These are phyloP conservation scores for Temnothorax nylanderi DNA, from an alignment of 1,140 invertebrate species.

Conservation along the genomic window DNA sequence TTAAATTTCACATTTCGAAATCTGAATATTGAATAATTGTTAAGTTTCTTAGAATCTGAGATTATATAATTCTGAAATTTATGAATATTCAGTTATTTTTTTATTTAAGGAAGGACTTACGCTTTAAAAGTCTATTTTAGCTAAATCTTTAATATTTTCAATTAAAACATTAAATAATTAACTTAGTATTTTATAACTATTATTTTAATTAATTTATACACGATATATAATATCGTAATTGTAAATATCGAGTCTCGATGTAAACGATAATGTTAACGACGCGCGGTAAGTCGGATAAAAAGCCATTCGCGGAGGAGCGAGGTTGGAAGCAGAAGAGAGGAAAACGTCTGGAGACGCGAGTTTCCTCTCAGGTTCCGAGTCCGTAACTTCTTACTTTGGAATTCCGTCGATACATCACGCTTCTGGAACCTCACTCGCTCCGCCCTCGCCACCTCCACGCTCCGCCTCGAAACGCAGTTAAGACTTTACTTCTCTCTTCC, in stretches of 20 bases:
- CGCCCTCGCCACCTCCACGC: constrained; percentile 81
- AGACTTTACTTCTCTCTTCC: constrained; percentile 67
- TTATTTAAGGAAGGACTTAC: background rate
- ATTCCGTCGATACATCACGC: constrained; percentile 84
- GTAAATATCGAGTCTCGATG: background rate
- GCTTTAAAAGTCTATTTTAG: background rate
- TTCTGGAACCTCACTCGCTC: constrained; percentile 80
- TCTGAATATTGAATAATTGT: background rate
- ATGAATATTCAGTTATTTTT: background rate
- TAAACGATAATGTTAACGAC: constrained; percentile 5
- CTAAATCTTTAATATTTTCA: background rate
- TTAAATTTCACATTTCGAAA: background rate
- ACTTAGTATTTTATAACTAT: background rate
- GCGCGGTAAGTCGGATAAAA: constrained; percentile 24
- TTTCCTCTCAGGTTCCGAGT: constrained; percentile 70
- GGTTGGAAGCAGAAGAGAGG: constrained; percentile 74
- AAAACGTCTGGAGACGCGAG: constrained; percentile 69
- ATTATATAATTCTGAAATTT: background rate
- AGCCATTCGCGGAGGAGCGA: constrained; percentile 35
- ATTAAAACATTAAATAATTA: background rate
- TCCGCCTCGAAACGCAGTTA: constrained; percentile 79
- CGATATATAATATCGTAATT: background rate
- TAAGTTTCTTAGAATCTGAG: background rate
- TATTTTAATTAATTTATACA: constrained; percentile 9
- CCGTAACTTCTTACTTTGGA: constrained; percentile 80